Base-by-base conservation (phyloP, 92 coral and sea anemone genomes). In the Hydrozoanthus gracilis region DNA sequence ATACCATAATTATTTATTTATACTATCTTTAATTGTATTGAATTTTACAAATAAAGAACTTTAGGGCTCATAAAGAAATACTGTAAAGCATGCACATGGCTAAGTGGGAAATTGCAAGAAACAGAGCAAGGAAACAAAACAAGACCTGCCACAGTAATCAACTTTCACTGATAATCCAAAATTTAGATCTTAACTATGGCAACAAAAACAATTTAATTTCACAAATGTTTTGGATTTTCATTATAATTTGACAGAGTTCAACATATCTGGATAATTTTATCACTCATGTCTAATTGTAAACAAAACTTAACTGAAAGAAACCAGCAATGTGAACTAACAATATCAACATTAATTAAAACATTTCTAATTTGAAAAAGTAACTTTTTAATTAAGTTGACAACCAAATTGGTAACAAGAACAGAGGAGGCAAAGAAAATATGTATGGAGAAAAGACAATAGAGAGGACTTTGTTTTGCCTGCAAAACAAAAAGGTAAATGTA, bases 401-500 rank as follows among this genome's bases (percentile, higher is more conserved):
- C 54, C 17, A 65, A 18, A 80, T 3, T 64, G 17, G 35, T 15
- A 20, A 76, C 50, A 51, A 18, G 14, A 8, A 35, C 72, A 67
- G 9, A n/a, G 20, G 13, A 10, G 17, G 15, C 13, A 76, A 3
- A 11, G 61, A 52, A 14, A 18, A 12, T 15, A 27, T 7, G 8
- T 7, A 17, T 14, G 58, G 18, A 73, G 6, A 6, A 10, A 17
- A 66, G 18, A 50, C 10, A 44, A 58, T 44, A 56, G 52, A 45
- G 48, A 47, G 73, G 18, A 16, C 17, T n/a, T 80, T 65, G 85
- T 80, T 80, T 80, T 65, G 85, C 85, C 85, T 20, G 85, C 85
- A 80, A 80, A 80, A 80, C 85, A 80, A 62, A 65, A 80, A 18
- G 1, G 56, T 65, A 27, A 7, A 39, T 50, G 46, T 17, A 20